Base-by-base conservation (phyloP, 2,797 vertebrate species). In the Anisognathus igniventris region DNA sequence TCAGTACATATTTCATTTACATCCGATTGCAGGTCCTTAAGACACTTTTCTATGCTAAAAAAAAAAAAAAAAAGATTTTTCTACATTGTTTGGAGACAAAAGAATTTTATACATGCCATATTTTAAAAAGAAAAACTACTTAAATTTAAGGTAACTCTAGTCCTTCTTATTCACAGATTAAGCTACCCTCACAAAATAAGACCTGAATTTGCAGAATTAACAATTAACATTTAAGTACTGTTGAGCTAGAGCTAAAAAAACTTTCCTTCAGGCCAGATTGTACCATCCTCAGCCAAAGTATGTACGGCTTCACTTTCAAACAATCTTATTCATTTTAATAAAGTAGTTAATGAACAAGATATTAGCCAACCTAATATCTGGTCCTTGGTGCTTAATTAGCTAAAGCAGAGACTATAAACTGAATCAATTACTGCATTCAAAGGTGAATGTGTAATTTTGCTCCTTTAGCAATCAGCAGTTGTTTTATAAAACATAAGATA, bases 31-130 rank as follows among this genome's bases (percentile, higher is more conserved):
- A 99, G 98, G 68, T 98, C 98, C 96, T 98, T 98, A 64, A 99
- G 97, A 94, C 98, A 98, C 54, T 98, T 98, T 82, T 99, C 98
- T 96, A 99, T 98, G 86, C 99, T 99, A 96, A 81, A 75, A 93
- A 73, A 72, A 90, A 73, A 12, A 6, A 47, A 47, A 4, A 83
- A 1, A 51, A 6, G 7, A 45, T 61, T 64, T 85, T 92, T 85
- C 45, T 64, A 83, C 7, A 76, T 31, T 10, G 39, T 37, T 84
- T 71, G 20, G 17, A 88, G 6, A 80, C 23, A 88, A 87, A 82
- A 73, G 4, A 14, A 47, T 40, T 91, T 66, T 35, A 91, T 73
- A 81, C 61, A 76, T 45, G 81, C 35, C 27, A 31, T 67, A 88
- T 91, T 84, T 85, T 27, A 77, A 19, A 44, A 79, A 56, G 7